Conservation (phyloP, 2,888 invertebrate species). For the Aleiodes testaceus region DNA sequence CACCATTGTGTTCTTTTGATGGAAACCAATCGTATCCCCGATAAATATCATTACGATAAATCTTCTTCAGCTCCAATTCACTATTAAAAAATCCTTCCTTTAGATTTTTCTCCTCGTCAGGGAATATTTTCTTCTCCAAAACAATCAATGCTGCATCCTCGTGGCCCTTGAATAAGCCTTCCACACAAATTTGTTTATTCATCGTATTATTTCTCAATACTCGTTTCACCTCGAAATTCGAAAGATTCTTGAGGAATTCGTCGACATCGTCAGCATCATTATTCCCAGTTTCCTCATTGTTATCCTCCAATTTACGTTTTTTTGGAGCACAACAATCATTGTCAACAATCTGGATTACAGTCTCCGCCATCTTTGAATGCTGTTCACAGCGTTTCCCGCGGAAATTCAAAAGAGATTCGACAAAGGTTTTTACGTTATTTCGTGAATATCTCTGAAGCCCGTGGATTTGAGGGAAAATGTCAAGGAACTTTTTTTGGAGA, state of each 20-base stretch:
- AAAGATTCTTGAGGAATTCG: conserved; percentile 74
- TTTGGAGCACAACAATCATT: conserved; percentile 44
- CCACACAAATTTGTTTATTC: conserved; percentile 81
- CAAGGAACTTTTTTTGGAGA: too few relatives aligned
- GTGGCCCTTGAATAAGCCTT: conserved; percentile 79
- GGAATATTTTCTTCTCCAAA: conserved; percentile 88
- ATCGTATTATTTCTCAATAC: conserved; percentile 83
- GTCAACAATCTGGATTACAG: background rate
- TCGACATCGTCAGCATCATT: conserved; percentile 58
- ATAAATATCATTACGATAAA: conserved; percentile 89
- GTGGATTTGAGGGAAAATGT: too few relatives aligned
- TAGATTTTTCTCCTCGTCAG: conserved; percentile 76
- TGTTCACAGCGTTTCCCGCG: too few relatives aligned
- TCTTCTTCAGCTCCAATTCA: conserved; percentile 77
- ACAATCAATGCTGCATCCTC: conserved; percentile 82
- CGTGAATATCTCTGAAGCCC: too few relatives aligned
- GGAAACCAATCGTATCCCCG: conserved; percentile 86
- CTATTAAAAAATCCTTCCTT: conserved; percentile 78
- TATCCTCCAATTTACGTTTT: conserved; percentile 48
- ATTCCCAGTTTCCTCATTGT: conserved; percentile 29
- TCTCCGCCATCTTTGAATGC: conserved; percentile 8
- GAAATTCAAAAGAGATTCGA: too few relatives aligned
- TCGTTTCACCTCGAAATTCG: conserved; percentile 79
- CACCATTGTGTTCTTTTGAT: conserved; percentile 78
- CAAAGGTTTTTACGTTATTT: too few relatives aligned